Base-by-base conservation (phyloP, 2,797 vertebrate genomes). In the Nothura maculosa region DNA sequence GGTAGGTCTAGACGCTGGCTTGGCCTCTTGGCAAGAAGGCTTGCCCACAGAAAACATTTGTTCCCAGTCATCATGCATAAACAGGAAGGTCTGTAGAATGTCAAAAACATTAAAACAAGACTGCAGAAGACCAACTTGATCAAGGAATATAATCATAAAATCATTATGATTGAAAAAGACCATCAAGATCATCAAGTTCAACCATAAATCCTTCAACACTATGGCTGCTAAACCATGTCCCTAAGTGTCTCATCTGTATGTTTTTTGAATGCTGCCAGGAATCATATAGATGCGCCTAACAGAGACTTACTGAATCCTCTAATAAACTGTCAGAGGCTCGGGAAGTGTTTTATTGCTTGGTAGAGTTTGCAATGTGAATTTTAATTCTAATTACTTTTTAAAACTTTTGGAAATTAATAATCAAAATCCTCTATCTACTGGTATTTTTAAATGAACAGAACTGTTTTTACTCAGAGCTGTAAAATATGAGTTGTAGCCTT, bases 381-480 rank as follows among this genome's bases (percentile, higher is more conserved):
- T 87, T 62, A 0, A 47, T 90, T 85, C 58, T 57, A 84, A 75
- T 43, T 43, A 22, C 36, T 87, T 80, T 68, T 68, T 3, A 24
- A 79, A 72, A 34, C 2, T 62, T 93, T n/a, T 72, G 18, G 21
- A 81, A 91, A 75, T 73, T 36, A 74, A 24, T 72, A 66, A 55
- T 89, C 75, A 70, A 58, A 15, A 54, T 7, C 28, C 4, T 70
- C 79, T 67, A 30, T 24, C 12, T 69, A 16, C 60, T 86, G 24
- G 32, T 38, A 43, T 78, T 83, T 85, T 85, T 54, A 81, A 89
- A 69, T 85, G 2, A 81, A 79, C 2, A 73, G 8, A 66, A 72
- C 75, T 89, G 4, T 72, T 95, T 95, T 83, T 78, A 58, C 66
- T 75, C 64, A 30, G 17, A 5, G 4, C 12, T 87, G 12, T 80